These are phyloP conservation scores for Vireo griseus DNA, from an alignment of 2,797 vertebrate genomes.

Conservation along the genomic window DNA sequence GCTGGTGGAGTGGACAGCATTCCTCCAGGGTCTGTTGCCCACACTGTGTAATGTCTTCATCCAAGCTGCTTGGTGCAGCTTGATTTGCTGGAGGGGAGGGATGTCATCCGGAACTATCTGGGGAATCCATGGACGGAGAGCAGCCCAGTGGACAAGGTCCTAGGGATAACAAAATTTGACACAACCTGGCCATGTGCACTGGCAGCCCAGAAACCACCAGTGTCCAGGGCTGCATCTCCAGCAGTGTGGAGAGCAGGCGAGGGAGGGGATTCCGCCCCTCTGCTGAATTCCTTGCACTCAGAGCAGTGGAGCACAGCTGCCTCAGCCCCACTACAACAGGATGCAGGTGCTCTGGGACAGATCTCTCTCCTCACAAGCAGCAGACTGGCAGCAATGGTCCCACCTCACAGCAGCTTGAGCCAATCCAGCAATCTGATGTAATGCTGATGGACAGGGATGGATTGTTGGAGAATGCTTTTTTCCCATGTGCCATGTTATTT, in stretches of 20 bases:
- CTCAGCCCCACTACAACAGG: neutral
- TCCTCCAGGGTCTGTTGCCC: neutral
- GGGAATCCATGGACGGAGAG: neutral
- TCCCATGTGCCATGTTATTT: fast-evolving
- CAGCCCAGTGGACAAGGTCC: neutral
- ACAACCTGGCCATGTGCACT: fast-evolving
- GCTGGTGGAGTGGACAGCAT: neutral
- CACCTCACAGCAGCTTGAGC: neutral
- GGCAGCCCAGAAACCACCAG: neutral
- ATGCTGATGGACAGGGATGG: neutral
- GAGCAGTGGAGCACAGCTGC: fast-evolving
- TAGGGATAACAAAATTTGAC: neutral
- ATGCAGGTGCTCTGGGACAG: neutral
- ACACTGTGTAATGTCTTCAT: neutral
- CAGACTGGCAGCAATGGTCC: neutral
- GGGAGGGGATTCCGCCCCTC: neutral
- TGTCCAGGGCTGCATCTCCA: neutral
- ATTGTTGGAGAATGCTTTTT: neutral
- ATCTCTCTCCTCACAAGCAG: neutral
- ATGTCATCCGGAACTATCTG: neutral
- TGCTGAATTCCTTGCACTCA: neutral
- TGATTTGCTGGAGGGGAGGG: neutral
- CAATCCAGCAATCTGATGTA: neutral
- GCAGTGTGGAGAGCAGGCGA: neutral
- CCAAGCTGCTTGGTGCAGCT: neutral